A percentile compares a stretch with the other conserved stretches of the same genome.
Evolutionary conservation across 2,888 invertebrate genomes (phyloP).

Genomic region (Phyllotreta cruciferae): DNA sequence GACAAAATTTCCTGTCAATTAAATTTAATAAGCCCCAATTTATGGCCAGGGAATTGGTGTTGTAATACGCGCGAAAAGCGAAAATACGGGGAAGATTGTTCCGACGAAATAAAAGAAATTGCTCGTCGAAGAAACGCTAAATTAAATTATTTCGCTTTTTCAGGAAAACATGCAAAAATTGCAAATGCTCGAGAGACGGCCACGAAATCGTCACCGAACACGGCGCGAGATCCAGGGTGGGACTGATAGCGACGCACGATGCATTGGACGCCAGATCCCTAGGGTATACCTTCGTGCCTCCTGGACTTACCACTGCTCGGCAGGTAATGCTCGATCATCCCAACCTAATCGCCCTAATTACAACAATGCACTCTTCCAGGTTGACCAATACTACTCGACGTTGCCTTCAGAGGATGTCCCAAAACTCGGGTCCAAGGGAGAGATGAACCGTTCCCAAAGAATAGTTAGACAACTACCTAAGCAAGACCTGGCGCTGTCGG

Average conservation of each 20-base stretch:
- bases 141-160: too few species aligned
- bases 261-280: constrained; percentile 65
- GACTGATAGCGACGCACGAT: constrained; percentile 64
- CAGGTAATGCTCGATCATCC: constrained; percentile 47
- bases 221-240: constrained; percentile 56
- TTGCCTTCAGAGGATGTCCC: constrained; percentile 79
- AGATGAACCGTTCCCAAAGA: constrained; percentile 80
- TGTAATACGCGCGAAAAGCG: background rate
- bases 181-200: constrained; percentile 88
- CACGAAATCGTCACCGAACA: constrained; percentile 75
- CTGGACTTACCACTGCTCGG: constrained; percentile 56
- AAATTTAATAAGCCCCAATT: constrained; percentile 43
- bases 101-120: too few species aligned
- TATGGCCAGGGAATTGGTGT: constrained; percentile 28
- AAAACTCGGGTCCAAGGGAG: constrained; percentile 74
- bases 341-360: background rate
- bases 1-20: constrained; percentile 40
- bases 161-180: constrained; percentile 93
- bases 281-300: constrained; percentile 59
- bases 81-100: background rate
- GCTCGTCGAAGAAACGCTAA: too few species aligned
- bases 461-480: constrained; percentile 90
- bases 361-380: constrained; percentile 61
- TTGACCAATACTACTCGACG: constrained; percentile 91
- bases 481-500: constrained; percentile 89